Conservation (phyloP, 2,797 vertebrate genomes). For the Hoplostethus mediterraneus region DNA sequence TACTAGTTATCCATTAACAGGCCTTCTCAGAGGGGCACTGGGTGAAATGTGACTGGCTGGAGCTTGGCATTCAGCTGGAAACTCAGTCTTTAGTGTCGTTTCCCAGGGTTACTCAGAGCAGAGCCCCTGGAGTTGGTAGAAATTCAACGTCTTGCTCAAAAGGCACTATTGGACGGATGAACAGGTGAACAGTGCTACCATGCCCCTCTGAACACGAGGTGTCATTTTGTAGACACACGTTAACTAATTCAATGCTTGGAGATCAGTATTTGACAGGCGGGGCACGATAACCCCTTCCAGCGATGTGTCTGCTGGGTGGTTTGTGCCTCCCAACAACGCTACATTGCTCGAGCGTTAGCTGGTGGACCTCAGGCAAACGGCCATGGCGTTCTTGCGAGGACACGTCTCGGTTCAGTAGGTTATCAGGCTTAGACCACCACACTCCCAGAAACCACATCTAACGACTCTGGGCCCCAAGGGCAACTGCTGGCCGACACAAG, state of each 20-base stretch:
- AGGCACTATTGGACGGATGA: neutral
- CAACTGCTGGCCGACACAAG: conserved; percentile 22
- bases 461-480: conserved; percentile 25
- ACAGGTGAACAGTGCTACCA: neutral
- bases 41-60: conserved; percentile 64
- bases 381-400: neutral
- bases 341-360: conserved; percentile 6
- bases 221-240: neutral
- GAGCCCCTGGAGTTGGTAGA: neutral
- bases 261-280: neutral
- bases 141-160: neutral
- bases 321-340: neutral
- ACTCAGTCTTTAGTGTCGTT: neutral
- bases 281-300: neutral
- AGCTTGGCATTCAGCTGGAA: conserved; percentile 18
- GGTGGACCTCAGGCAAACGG: conserved; percentile 5
- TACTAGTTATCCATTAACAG: conserved; percentile 62
- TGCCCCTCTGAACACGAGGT: neutral
- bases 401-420: conserved; percentile 36
- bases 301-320: neutral
- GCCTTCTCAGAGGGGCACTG: conserved; percentile 51
- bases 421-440: conserved; percentile 32
- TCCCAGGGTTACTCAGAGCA: neutral
- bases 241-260: neutral
- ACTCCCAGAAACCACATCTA: conserved; percentile 25